phyloP scores from a whole-genome alignment of 2,113 vertebrate genomes.

The Rhabdornis inornatus region DNA sequence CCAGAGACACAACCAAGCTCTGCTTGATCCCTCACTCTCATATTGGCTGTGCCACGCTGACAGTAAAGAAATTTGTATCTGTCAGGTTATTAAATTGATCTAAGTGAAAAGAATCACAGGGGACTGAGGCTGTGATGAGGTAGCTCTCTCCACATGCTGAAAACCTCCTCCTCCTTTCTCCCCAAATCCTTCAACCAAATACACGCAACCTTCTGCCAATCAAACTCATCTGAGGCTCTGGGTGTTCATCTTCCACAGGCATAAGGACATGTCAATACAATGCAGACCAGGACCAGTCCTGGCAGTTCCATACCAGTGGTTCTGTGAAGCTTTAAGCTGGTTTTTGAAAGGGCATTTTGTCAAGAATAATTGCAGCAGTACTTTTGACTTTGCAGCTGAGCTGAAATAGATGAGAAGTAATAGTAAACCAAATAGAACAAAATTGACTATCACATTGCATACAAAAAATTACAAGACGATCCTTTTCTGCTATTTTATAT shows the following conservation, averaged over 20 bases:
- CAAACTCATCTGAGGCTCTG: neutral
- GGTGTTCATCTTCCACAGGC: neutral
- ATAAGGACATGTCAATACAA: neutral
- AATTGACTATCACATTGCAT: neutral
- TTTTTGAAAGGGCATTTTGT: slow-evolving; percentile 5
- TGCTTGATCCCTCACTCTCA: neutral
- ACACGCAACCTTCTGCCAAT: neutral
- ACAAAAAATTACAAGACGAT: neutral
- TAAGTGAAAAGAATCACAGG: slow-evolving; percentile 1
- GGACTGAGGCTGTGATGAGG: neutral
- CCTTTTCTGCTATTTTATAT: neutral
- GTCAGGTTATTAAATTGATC: slow-evolving; percentile 31
- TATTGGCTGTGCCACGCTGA: neutral
- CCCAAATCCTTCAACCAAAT: neutral
- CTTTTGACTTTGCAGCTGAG: neutral
- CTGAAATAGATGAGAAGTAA: neutral
- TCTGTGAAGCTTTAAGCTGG: neutral
- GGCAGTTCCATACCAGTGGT: slow-evolving; percentile 6
- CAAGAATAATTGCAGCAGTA: neutral
- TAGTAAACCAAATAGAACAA: neutral
- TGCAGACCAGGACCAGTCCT: neutral
- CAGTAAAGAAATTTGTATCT: slow-evolving; percentile 29
- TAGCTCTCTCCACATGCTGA: neutral
- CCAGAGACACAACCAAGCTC: neutral
- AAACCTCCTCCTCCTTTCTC: neutral